Base-by-base conservation (phyloP, 2,797 vertebrate genomes). In the Poecilia picta region DNA sequence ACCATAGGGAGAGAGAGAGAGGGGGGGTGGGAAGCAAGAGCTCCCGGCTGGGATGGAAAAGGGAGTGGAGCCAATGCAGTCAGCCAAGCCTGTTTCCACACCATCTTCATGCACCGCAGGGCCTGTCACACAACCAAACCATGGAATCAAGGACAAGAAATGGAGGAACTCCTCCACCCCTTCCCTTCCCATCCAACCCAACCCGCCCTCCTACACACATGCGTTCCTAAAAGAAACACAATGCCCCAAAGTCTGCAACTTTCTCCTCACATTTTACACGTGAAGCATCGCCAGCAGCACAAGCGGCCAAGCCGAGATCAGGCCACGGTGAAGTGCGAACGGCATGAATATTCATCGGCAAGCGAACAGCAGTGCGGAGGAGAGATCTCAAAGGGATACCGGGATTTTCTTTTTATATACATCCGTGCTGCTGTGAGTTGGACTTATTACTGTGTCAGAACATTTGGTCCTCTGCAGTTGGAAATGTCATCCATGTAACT, bases 311-410 rank as follows among this genome's bases (percentile, higher is more conserved):
- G 78, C 82, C 77, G 87, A 68, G 90, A 90, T 89, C 83, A 81
- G 89, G 76, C 79, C 80, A 83, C 81, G 81, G 79, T 91, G 68
- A 86, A 89, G 89, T 90, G 88, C 89, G 91, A 93, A 88, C 76
- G 28, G 62, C 76, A 91, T 93, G 84, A 93, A 94, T 94, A 94
- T 93, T 93, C 88, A 93, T 90, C 86, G 88, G 86, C 64, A 78
- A 33, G 81, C 41, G 81, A 89, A 87, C 80, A 74, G 81, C 83
- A 72, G 88, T 75, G 81, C 87, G 81, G 74, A 83, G 81, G 81
- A 86, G 77, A 62, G 83, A 85, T 91, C 89, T 91, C 89, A 62
- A 66, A 86, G 87, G 87, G 81, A 36, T 75, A 71, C 76, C 45
- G 73, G 89, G 88, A 82, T 81, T 85, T 84, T 70, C 66, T 80